Conservation (phyloP, 2,113 vertebrate species). For the Casuarius casuarius region DNA sequence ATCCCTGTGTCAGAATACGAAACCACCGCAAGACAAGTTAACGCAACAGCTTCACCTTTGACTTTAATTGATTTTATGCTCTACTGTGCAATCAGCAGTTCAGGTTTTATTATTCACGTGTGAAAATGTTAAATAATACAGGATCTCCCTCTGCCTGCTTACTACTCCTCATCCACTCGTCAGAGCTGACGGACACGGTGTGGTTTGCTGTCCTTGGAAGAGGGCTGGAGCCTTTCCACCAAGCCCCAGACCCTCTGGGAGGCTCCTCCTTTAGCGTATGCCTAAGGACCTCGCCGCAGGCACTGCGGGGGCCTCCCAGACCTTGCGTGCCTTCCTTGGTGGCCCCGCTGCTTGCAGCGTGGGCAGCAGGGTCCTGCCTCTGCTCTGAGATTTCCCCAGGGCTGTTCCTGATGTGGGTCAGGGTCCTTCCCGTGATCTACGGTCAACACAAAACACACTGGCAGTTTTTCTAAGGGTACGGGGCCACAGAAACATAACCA, state of each 20-base stretch:
- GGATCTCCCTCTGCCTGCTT: background rate
- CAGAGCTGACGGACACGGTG: background rate
- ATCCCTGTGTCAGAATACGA: background rate
- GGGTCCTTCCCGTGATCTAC: background rate
- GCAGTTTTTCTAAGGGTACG: background rate
- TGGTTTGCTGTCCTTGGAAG: rapidly evolving
- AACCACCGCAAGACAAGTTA: background rate
- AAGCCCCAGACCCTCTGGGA: background rate
- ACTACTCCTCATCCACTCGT: background rate
- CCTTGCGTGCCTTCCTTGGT: background rate
- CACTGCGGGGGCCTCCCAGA: background rate
- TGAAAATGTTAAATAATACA: background rate
- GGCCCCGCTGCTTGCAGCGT: background rate
- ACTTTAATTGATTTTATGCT: background rate
- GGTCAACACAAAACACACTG: background rate
- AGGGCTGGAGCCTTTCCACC: background rate
- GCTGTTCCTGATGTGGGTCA: background rate
- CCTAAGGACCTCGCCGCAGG: background rate
- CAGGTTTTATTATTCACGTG: background rate
- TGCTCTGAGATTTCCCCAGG: background rate
- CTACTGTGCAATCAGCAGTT: background rate
- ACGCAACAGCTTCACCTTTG: background rate
- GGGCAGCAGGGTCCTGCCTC: background rate
- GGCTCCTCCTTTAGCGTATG: background rate
- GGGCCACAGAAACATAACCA: background rate